Evolutionary conservation across 2,888 invertebrate genomes (phyloP).

Genomic region (Sussaba pulchella): DNA sequence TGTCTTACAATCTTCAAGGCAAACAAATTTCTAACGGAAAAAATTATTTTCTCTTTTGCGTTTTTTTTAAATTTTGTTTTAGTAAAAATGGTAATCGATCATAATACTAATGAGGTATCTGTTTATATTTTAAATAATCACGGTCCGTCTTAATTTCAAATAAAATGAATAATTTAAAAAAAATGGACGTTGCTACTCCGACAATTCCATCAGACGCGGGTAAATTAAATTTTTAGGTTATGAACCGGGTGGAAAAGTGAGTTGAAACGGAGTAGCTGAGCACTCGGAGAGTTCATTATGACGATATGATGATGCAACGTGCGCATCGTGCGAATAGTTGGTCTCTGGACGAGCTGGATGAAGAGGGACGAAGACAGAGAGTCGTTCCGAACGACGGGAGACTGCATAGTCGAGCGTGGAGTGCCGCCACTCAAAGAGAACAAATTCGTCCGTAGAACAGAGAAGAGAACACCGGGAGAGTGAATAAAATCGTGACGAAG

Average conservation of each 20-base stretch:
- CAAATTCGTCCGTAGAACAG: slow-evolving; percentile 48
- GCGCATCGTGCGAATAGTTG: slow-evolving; percentile 30
- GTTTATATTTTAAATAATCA: neutral
- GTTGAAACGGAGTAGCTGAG: neutral
- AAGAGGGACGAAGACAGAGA: slow-evolving; percentile 31
- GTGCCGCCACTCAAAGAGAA: slow-evolving; percentile 59
- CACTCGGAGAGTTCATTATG: slow-evolving; percentile 61
- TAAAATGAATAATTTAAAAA: neutral
- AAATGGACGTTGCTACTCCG: neutral
- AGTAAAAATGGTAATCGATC: neutral
- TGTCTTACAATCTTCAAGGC: neutral
- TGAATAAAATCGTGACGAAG: slow-evolving; percentile 46
- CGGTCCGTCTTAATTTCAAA: neutral
- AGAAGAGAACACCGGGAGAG: slow-evolving; percentile 1
- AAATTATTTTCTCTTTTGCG: no score
- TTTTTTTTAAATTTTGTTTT: neutral
- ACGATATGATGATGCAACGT: slow-evolving; percentile 62
- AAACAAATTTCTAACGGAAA: neutral
- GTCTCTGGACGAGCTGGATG: slow-evolving; percentile 46
- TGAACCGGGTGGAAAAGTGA: slow-evolving; percentile 7
- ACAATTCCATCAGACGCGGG: neutral
- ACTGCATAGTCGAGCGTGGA: slow-evolving; percentile 39
- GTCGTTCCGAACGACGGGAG: slow-evolving; percentile 18
- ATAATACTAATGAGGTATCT: neutral
- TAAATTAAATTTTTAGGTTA: slow-evolving; percentile 38